A percentile compares a stretch with the other conserved stretches of the same genome.
These are phyloP conservation scores for Arrhopalites spinosus DNA, from an alignment of 2,888 invertebrate species.

Conservation along the genomic window DNA sequence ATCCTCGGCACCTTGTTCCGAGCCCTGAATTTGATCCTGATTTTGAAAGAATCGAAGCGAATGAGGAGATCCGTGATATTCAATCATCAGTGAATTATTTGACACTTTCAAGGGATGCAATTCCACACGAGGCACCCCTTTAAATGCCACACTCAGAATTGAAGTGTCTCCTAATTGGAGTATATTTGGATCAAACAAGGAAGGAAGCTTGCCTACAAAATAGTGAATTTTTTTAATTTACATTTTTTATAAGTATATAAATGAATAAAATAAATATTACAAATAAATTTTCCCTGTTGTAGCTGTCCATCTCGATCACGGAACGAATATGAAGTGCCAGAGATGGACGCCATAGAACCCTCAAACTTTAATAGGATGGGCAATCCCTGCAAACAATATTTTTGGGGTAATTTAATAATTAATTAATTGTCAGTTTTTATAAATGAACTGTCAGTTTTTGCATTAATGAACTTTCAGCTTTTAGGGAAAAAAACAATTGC, in stretches of 20 bases:
- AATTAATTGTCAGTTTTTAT: not conserved
- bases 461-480: no score
- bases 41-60: slow-evolving; percentile 4
- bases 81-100: slow-evolving; percentile 1
- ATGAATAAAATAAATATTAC: no score
- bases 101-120: not conserved
- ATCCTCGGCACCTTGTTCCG: not conserved
- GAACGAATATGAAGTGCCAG: slow-evolving; percentile 16
- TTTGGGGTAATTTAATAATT: no score
- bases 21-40: not conserved
- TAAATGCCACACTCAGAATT: slow-evolving; percentile 8
- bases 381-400: slow-evolving; percentile 24
- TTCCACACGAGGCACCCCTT: slow-evolving; percentile 10
- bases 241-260: slow-evolving; percentile 1
- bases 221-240: no score
- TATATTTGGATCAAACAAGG: not conserved
- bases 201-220: not conserved
- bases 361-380: not conserved
- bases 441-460: no score
- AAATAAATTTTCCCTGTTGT: slow-evolving; percentile 16
- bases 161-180: slow-evolving; percentile 12
- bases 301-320: not conserved
- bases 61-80: slow-evolving; percentile 23
- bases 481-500: no score
- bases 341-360: slow-evolving; percentile 1